Percentiles rank a stretch among this genome's conserved stretches.
Conservation (phyloP, 2,797 vertebrate species). For the Takifugu rubripes region DNA sequence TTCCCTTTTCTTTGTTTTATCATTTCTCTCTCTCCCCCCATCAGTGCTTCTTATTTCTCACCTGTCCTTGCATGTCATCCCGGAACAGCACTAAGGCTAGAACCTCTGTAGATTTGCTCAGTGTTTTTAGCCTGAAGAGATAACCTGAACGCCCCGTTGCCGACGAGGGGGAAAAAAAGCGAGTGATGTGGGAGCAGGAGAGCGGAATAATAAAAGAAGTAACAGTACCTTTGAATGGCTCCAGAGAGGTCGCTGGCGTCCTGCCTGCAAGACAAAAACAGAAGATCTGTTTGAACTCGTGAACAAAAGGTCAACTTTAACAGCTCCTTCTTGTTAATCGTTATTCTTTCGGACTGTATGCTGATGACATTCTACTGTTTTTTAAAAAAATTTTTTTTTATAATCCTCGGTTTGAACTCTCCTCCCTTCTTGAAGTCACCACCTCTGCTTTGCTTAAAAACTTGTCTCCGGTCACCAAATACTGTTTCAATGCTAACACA, state of each 20-base stretch:
- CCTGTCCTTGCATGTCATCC: conserved; percentile 5
- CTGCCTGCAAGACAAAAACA: conserved; percentile 69
- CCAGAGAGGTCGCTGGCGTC: conserved; percentile 79
- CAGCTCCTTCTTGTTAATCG: no score
- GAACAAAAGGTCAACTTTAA: neutral
- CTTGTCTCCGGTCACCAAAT: no score
- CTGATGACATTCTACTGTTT: conserved; percentile 10
- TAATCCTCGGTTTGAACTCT: no score
- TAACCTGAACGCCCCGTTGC: conserved; percentile 12
- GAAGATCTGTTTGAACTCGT: neutral
- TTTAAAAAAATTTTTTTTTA: neutral
- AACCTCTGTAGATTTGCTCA: conserved; percentile 17
- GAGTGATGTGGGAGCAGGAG: neutral
- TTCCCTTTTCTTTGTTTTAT: conserved; percentile 26
- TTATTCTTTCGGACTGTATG: neutral
- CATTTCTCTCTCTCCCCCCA: conserved; percentile 14
- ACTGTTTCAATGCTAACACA: no score
- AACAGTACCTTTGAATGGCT: conserved; percentile 77
- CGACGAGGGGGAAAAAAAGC: neutral
- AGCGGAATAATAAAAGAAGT: conserved; percentile 3
- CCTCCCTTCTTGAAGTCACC: no score
- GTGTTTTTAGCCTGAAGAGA: conserved; percentile 26
- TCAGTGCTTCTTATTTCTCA: conserved; percentile 29
- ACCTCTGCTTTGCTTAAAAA: no score
- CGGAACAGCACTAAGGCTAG: conserved; percentile 1